Evolutionary conservation across 2,888 invertebrate species (phyloP), one percentile per base, ranked within the genome.

Genomic region (Polia nebulosa): DNA sequence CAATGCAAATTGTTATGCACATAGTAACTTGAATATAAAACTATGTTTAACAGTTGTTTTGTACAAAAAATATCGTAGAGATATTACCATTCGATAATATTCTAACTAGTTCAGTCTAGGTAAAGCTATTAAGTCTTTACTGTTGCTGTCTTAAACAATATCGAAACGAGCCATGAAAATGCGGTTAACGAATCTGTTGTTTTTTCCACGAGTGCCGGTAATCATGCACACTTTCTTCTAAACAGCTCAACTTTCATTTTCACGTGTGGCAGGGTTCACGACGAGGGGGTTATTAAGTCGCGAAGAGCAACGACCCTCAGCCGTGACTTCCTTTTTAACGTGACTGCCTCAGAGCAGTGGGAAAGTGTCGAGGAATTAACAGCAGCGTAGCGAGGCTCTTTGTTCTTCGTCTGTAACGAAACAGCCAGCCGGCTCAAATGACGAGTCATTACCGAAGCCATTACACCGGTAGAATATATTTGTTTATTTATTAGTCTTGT

Each of bases 301-400:
- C 76, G 74, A 76, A 79, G 92, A 84, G 88, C 92, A 92, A 90
- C 86, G 92, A 94, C 90, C 94, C 88, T 86, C 76, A 80, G 77
- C 91, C 95, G 93, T 95, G 95, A 95, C 95, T 95, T 95, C 95
- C 95, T 93, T 90, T 94, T 95, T 93, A 95, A 92, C 92, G 86
- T 87, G 47, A 72, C 47, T 62, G 47, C 59, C 59, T 59, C 82
- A 80, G 65, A 63, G 83, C 89, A 90, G 87, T 93, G 93, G 90
- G 94, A 94, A 94, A 94, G 92, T 91, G 90, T 88, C 84, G 85
- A 88, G 83, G 89, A 92, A 91, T 91, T 91, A 93, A 92, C 92
- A 94, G 92, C 90, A 92, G 91, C 92, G 92, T 90, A 79, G 89
- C 90, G 87, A 86, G 82, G 69, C 70, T 85, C 90, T 93, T 94